Conservation (phyloP, 2,888 invertebrate genomes). For the Antheraea yamamai region DNA sequence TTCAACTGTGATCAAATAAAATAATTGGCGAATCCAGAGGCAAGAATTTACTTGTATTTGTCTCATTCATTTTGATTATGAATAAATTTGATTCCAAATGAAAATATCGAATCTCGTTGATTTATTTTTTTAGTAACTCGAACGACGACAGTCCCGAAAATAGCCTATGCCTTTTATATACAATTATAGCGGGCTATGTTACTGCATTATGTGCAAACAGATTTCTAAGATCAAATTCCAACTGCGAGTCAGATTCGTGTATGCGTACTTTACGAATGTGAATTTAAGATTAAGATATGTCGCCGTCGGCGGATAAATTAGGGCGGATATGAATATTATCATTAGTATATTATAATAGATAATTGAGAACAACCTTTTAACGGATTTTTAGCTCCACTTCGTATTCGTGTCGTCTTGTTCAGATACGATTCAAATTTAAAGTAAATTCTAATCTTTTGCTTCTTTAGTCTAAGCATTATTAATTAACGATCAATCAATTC, state of each 20-base stretch:
- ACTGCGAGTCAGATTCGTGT: not conserved
- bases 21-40: conserved; percentile 9
- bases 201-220: not conserved
- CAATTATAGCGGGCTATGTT: not conserved
- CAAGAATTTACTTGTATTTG: not conserved
- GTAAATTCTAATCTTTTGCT: not conserved
- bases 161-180: not conserved
- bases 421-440: not conserved
- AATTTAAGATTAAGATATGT: too few relatives aligned
- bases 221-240: not conserved
- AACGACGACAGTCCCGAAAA: not conserved
- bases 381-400: not conserved
- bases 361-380: not conserved
- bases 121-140: not conserved
- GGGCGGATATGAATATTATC: not conserved
- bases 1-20: conserved; percentile 8
- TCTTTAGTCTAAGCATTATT: not conserved
- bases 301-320: too few relatives aligned
- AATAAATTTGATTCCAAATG: not conserved
- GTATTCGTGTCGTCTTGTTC: not conserved
- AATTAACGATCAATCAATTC: too few relatives aligned
- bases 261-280: too few relatives aligned
- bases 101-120: not conserved
- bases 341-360: not conserved
- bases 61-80: not conserved